Conservation (phyloP, 2,888 invertebrate genomes). For the Aproaerema taeniolella region DNA sequence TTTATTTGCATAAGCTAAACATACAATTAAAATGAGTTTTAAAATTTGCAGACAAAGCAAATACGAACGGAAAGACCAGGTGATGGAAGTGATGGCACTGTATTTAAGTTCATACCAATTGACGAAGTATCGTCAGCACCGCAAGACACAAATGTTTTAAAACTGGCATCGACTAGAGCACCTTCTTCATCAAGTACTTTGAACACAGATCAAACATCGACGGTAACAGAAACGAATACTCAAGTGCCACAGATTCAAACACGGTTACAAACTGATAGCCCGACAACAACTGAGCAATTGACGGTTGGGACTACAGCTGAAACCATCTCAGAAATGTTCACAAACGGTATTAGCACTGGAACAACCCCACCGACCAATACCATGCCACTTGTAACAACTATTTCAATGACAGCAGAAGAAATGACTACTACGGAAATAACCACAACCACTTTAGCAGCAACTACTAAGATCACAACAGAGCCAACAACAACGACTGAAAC, state of each 20-base stretch:
- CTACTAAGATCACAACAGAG: slow-evolving; percentile 30
- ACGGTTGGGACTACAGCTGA: slow-evolving; percentile 18
- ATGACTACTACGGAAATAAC: slow-evolving; percentile 22
- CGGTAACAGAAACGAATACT: slow-evolving; percentile 52
- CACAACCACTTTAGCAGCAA: slow-evolving; percentile 17
- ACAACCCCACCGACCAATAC: slow-evolving; percentile 21
- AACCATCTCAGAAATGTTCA: slow-evolving; percentile 17
- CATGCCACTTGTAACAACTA: slow-evolving; percentile 34
- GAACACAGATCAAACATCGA: slow-evolving; percentile 38
- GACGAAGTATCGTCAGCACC: slow-evolving; percentile 57
- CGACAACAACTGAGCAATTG: slow-evolving; percentile 31
- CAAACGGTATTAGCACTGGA: slow-evolving; percentile 25
- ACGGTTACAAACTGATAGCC: slow-evolving; percentile 31
- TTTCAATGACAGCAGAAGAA: slow-evolving; percentile 23
- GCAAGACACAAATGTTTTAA: slow-evolving; percentile 63
- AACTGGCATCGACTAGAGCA: slow-evolving; percentile 54
- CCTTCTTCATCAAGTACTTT: slow-evolving; percentile 36
- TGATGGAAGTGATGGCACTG: slow-evolving; percentile 51
- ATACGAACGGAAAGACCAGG: slow-evolving; percentile 70
- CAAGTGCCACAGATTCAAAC: slow-evolving; percentile 46
- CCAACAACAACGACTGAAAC: slow-evolving; percentile 24
- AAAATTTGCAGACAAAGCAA: slow-evolving; percentile 70
- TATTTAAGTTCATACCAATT: slow-evolving; percentile 70
- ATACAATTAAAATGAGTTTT: slow-evolving; percentile 17
- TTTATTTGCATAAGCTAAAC: no score